Percentiles rank a stretch among this genome's conserved stretches.
Conservation (phyloP, 2,888 invertebrate genomes). For the Pollenia griseotomentosa region DNA sequence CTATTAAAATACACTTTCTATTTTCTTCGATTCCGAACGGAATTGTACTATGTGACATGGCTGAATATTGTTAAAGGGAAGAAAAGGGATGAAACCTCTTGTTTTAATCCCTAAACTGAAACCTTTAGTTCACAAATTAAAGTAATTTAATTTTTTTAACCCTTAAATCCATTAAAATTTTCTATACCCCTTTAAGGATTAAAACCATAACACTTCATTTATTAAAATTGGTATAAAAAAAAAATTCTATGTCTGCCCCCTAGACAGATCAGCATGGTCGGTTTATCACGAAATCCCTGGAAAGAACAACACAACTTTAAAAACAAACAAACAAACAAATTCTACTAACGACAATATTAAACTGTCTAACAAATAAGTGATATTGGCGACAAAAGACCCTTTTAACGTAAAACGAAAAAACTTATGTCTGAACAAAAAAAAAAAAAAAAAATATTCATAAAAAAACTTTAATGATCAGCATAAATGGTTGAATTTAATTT, state of each 20-base stretch:
- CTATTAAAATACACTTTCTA: no score
- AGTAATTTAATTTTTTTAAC: no score
- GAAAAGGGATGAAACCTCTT: no score
- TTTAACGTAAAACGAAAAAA: neutral
- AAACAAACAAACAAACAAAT: slow-evolving; percentile 1
- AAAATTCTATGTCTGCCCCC: slow-evolving; percentile 37
- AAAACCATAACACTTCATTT: slow-evolving; percentile 23
- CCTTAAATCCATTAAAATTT: no score
- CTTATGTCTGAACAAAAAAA: neutral
- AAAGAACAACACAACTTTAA: slow-evolving; percentile 17
- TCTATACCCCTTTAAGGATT: neutral
- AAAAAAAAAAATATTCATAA: slow-evolving; percentile 10
- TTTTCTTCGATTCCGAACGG: no score
- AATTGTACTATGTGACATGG: no score
- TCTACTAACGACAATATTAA: slow-evolving; percentile 5
- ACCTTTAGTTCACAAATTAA: no score
- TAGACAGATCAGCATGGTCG: slow-evolving; percentile 48
- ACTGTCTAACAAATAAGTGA: slow-evolving; percentile 22
- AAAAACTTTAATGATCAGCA: slow-evolving; percentile 54
- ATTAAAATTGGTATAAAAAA: neutral
- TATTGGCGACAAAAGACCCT: slow-evolving; percentile 36
- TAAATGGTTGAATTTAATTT: slow-evolving; percentile 58
- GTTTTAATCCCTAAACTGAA: no score
- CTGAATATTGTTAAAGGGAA: no score
- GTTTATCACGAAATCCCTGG: slow-evolving; percentile 16